Conservation (phyloP, 2,797 vertebrate genomes). For the Chaenodraco wilsoni region DNA sequence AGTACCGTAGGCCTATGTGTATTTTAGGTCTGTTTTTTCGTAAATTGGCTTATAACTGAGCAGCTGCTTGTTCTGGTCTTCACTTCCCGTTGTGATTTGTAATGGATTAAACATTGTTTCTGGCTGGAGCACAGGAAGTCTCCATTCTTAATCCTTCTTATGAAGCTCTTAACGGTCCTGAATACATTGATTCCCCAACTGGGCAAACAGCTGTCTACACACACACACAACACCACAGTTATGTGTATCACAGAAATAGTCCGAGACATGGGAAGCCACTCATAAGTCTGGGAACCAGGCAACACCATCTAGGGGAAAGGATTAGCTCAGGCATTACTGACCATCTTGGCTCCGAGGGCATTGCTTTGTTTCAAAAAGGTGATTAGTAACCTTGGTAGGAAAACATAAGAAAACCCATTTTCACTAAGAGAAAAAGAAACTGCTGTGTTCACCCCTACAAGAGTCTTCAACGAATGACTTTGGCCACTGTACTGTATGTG, state of each 20-base stretch:
- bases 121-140: background rate
- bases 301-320: background rate
- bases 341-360: background rate
- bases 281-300: background rate
- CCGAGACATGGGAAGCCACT: background rate
- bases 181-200: slow-evolving; percentile 22
- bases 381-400: background rate
- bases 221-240: too few relatives aligned
- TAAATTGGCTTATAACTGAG: background rate
- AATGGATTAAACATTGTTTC: background rate
- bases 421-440: too few relatives aligned
- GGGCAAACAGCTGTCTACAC: slow-evolving; percentile 20
- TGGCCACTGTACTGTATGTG: too few relatives aligned
- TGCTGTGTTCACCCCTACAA: too few relatives aligned
- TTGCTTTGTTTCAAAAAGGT: background rate
- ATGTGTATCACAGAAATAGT: slow-evolving; percentile 3
- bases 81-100: background rate
- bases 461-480: too few relatives aligned
- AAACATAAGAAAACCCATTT: background rate
- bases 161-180: slow-evolving; percentile 5
- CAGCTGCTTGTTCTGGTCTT: background rate
- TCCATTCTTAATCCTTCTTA: background rate
- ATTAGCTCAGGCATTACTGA: background rate
- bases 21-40: background rate
- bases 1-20: background rate